A percentile compares a stretch with the other conserved stretches of the same genome.
Conservation (phyloP, 2,113 vertebrate species). For the Gambusia affinis region DNA sequence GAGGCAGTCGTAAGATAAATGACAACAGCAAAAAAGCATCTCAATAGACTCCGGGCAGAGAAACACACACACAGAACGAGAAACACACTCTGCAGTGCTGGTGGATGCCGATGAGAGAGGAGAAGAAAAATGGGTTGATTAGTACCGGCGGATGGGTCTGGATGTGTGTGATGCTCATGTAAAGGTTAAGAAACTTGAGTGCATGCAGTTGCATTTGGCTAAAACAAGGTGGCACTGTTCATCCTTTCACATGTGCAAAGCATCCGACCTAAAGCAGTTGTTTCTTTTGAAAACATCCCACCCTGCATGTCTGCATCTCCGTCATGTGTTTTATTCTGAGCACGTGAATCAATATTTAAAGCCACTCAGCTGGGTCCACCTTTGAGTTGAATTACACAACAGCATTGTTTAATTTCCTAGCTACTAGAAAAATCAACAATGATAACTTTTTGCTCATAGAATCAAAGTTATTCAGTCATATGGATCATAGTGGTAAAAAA, state of each 20-base stretch:
- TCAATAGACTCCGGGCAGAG: constrained; percentile 59
- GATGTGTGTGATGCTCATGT: constrained; percentile 41
- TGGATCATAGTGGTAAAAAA: background rate
- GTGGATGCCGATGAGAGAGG: constrained; percentile 43
- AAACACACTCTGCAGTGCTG: constrained; percentile 2
- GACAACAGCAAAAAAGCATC: constrained; percentile 68
- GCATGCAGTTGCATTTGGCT: constrained; percentile 46
- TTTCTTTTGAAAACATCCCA: background rate
- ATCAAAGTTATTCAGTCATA: background rate
- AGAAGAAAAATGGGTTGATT: constrained; percentile 75
- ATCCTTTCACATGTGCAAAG: constrained; percentile 33
- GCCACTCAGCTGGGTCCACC: constrained; percentile 35
- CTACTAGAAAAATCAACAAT: constrained; percentile 7
- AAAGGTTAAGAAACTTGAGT: constrained; percentile 22
- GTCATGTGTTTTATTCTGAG: constrained; percentile 46
- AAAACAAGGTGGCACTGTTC: constrained; percentile 73
- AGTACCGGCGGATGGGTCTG: constrained; percentile 40
- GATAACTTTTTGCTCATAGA: background rate
- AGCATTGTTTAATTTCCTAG: constrained; percentile 13
- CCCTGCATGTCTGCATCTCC: constrained; percentile 13
- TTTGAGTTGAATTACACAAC: constrained; percentile 29
- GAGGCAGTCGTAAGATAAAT: constrained; percentile 67
- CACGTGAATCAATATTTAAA: constrained; percentile 57
- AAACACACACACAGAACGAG: constrained; percentile 18
- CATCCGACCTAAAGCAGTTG: background rate